phyloP scores from a whole-genome alignment of 2,113 vertebrate genomes.

The Pluvianellus socialis region DNA sequence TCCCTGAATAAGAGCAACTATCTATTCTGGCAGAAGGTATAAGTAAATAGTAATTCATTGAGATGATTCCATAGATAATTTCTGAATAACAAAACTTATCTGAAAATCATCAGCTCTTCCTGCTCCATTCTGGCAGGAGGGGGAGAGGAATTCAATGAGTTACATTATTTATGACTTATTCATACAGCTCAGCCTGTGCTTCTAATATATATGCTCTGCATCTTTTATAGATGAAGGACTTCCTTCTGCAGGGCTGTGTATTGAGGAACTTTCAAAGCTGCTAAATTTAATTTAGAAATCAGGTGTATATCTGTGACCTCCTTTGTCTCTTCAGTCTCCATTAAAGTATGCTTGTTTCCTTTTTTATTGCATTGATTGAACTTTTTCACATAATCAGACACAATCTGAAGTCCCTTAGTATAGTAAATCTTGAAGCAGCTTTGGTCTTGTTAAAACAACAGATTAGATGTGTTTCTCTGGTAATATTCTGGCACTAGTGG shows the following conservation, averaged over 20 bases:
- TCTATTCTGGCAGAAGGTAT: background rate
- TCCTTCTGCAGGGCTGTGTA: background rate
- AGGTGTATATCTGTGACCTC: background rate
- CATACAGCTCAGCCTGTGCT: background rate
- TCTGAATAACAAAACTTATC: slow-evolving; percentile 23
- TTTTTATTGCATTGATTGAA: background rate
- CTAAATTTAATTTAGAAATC: slow-evolving; percentile 11
- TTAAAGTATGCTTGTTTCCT: background rate
- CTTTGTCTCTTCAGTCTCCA: background rate
- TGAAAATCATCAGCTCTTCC: slow-evolving; percentile 12
- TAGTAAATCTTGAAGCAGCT: background rate
- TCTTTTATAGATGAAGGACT: slow-evolving; percentile 27
- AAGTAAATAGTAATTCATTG: slow-evolving; percentile 30
- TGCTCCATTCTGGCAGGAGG: background rate
- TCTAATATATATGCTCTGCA: background rate
- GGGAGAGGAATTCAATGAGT: background rate
- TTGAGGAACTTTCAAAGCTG: background rate
- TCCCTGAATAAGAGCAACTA: background rate
- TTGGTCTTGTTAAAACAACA: background rate
- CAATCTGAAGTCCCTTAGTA: background rate
- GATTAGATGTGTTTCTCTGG: background rate
- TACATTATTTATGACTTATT: slow-evolving; percentile 21
- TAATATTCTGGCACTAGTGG: background rate
- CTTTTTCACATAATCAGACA: background rate
- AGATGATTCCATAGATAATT: slow-evolving; percentile 24